Evolutionary conservation across 2,113 vertebrate genomes (phyloP), one percentile per base, ranked within the genome.

Genomic region (Limnothrissa miodon): DNA sequence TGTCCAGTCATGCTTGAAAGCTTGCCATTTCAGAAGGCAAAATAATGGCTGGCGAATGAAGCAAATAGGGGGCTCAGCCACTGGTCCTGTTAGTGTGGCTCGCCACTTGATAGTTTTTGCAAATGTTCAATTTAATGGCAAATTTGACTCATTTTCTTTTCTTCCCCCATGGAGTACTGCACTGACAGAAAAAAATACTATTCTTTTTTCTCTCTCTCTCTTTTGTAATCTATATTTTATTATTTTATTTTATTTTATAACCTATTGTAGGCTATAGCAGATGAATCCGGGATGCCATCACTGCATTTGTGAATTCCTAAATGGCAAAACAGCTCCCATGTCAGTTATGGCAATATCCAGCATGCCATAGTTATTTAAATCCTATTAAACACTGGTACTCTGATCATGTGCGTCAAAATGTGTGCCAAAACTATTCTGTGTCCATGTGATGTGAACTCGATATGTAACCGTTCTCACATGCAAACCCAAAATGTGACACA

Each of bases 31-130:
- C 10, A 81, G 42, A 79, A 83, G 83, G 53, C 9, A 80, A 85
- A 87, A 89, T 88, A 83, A 83, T 82, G 70, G 86, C 78, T 51
- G 2, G 83, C 82, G 21, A 83, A 85, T 84, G 59, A 83, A 17
- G 53, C 78, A 80, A 78, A 89, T 74, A 21, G 11, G 0, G 0
- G 23, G 45, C 6, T 1, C 2, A 1, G 36, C 78, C 80, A 78
- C n/a, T 56, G 33, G 19, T 11, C 74, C 51, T 81, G 42, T 44
- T 70, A 36, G 36, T 59, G 48, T 53, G 5, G 6, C 48, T 84
- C 23, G 44, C 48, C 45, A 78, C 42, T 85, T 82, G 79, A 83
- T 84, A 82, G 78, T 85, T 46, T n/a, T 29, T 74, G 45, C 21
- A 78, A 84, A 82, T 81, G 42, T 74, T 74, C 66, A 84, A 84